A percentile compares a stretch with the other conserved stretches of the same genome.
Evolutionary conservation across 2,888 invertebrate species (phyloP).

Genomic region (Heliothis peltigera): DNA sequence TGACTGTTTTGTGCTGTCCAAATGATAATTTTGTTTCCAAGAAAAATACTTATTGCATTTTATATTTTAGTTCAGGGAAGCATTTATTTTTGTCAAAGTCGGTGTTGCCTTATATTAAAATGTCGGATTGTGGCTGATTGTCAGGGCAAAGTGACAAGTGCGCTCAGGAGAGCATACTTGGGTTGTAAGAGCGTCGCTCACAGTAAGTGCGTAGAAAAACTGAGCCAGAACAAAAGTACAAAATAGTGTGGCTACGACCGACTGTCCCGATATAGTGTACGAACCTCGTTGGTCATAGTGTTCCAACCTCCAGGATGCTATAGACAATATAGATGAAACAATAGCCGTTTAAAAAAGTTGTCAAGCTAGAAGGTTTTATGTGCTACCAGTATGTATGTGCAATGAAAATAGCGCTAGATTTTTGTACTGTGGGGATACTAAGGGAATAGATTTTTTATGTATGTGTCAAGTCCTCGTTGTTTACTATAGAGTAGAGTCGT

Average conservation of each 20-base stretch:
- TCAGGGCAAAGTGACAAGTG: conserved; percentile 89
- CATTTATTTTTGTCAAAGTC: conserved; percentile 46
- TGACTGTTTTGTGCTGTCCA: conserved; percentile 29
- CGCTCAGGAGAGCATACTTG: conserved; percentile 89
- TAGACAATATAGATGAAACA: conserved; percentile 60
- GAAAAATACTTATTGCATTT: conserved; percentile 35
- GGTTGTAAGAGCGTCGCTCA: conserved; percentile 89
- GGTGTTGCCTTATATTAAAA: conserved; percentile 53
- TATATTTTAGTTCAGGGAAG: conserved; percentile 37
- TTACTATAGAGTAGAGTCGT: conserved; percentile 48
- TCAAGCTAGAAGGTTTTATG: conserved; percentile 58
- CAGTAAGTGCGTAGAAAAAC: conserved; percentile 87
- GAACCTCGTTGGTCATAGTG: conserved; percentile 56
- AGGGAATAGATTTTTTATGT: conserved; percentile 36
- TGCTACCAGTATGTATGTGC: conserved; percentile 57
- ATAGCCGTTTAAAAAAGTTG: conserved; percentile 54
- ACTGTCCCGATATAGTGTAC: conserved; percentile 58
- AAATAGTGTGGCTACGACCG: conserved; percentile 64
- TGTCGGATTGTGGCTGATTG: conserved; percentile 68
- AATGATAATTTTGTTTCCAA: conserved; percentile 10
- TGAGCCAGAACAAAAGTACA: conserved; percentile 49
- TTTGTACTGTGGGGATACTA: conserved; percentile 41
- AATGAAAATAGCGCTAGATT: conserved; percentile 59
- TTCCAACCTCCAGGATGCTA: conserved; percentile 59
- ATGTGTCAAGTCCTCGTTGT: conserved; percentile 36